Evolutionary conservation across 1,140 invertebrate genomes (phyloP), one percentile per base, ranked within the genome.

Genomic region (Papilio xuthus): DNA sequence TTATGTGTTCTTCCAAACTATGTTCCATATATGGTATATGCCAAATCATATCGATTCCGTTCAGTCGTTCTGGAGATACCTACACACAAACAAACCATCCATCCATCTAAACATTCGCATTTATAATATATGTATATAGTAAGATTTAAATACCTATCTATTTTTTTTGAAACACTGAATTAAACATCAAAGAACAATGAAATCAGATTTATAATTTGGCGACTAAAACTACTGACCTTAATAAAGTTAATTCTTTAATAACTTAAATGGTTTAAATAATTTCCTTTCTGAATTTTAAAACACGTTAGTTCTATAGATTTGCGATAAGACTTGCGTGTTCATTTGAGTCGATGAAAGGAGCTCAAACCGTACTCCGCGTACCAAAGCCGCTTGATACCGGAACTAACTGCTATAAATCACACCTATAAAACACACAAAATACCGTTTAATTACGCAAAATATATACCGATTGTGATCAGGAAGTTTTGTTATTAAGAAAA

Each of bases 241-340:
- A 53, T n/a, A 53, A 53, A 53, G 44, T 47, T 18, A 50, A 50
- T 15, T 13, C 13, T 15, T 50, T 50, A 50, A 50, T n/a, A 18
- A 56, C n/a, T 8, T 20, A 56, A 56, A 56, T 56, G n/a, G 20
- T 56, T 56, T 20, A 9, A 56, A 7, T 20, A 56, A n/a, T n/a
- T 53, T 53, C n/a, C n/a, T 6, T 53, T n/a, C 42, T 13, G 13
- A 8, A 23, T 56, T 56, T 56, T 56, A 56, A 56, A 56, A 20
- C n/a, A 53, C 2, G 28, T 70, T 32, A 37, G 23, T 32, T 20
- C n/a, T 42, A 20, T 41, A 71, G 32, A 42, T 71, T 32, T 7
- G 15, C 69, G 69, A 71, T 42, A 71, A 71, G 37, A 7, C 13
- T 71, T 71, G 69, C 69, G 69, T 71, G 69, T 37, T 42, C 41